Conservation (phyloP, 53 echinoderm and acorn worm genomes). For the Apostichopus leukothele region DNA sequence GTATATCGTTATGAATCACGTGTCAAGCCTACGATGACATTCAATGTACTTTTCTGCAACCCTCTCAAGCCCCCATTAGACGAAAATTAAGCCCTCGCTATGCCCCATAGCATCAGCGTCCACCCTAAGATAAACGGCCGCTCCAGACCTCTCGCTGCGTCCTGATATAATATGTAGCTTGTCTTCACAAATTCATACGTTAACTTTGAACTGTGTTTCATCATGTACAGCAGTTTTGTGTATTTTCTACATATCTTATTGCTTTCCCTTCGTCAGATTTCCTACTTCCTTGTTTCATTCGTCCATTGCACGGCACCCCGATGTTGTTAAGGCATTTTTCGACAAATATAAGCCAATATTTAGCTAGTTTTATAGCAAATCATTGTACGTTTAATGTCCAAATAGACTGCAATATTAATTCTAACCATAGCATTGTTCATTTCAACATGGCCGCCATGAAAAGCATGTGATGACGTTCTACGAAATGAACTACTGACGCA, state of each 20-base stretch:
- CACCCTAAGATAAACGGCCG: conserved; percentile 26
- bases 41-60: conserved; percentile 21
- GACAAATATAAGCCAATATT: background rate
- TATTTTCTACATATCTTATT: conserved; percentile 37
- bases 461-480: conserved; percentile 80
- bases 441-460: conserved; percentile 97
- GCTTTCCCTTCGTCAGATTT: conserved; percentile 41
- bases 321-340: conserved; percentile 20
- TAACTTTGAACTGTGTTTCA: conserved; percentile 52
- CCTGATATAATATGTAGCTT: conserved; percentile 28
- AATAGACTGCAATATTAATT: conserved; percentile 46
- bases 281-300: conserved; percentile 49
- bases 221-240: conserved; percentile 50
- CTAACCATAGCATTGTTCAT: conserved; percentile 53
- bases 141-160: conserved; percentile 25
- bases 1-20: conserved; percentile 18
- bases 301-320: conserved; percentile 17
- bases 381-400: conserved; percentile 21
- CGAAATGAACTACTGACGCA: conserved; percentile 59
- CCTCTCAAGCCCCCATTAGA: conserved; percentile 42
- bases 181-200: conserved; percentile 15
- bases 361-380: conserved; percentile 4
- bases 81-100: conserved; percentile 39
- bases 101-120: conserved; percentile 31
- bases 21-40: conserved; percentile 12